Evolutionary conservation across 2,888 invertebrate genomes (phyloP).

Genomic region (Coenonympha arcania): DNA sequence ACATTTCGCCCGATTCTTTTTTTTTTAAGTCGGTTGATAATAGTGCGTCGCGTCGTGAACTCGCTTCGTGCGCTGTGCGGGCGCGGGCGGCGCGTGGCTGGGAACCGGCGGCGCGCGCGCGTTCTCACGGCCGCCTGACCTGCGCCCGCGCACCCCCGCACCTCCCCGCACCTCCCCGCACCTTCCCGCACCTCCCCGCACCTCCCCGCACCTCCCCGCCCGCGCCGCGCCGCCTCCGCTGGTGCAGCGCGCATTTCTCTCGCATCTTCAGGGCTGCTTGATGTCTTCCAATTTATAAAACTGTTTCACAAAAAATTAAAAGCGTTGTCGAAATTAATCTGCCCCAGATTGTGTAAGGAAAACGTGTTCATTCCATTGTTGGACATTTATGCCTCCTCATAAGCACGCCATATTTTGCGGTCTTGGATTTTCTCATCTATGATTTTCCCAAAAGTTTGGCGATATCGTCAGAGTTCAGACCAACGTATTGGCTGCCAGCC

Average conservation of each 20-base stretch:
- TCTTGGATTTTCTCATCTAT: no score
- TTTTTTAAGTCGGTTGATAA: neutral
- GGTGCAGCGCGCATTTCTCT: constrained; percentile 18
- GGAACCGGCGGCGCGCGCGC: constrained; percentile 73
- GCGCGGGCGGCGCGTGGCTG: constrained; percentile 71
- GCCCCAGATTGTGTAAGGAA: no score
- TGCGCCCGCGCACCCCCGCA: constrained; percentile 37
- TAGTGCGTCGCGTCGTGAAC: constrained; percentile 1
- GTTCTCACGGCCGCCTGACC: constrained; percentile 70
- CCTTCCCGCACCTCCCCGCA: constrained; percentile 28
- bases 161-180: constrained; percentile 25
- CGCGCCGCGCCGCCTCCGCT: constrained; percentile 27
- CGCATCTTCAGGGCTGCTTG: constrained; percentile 22
- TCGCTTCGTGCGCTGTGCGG: constrained; percentile 29
- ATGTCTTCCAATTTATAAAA: no score
- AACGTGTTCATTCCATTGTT: no score
- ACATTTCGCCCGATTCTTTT: no score
- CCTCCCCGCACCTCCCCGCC: constrained; percentile 24
- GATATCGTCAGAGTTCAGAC: no score
- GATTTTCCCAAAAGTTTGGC: no score
- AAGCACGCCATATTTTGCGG: no score
- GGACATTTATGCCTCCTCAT: no score
- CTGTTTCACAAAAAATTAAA: no score
- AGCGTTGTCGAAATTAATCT: no score
- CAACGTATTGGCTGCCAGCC: no score